Conservation (phyloP, 1,140 invertebrate genomes). For the Epicauta chinensis region DNA sequence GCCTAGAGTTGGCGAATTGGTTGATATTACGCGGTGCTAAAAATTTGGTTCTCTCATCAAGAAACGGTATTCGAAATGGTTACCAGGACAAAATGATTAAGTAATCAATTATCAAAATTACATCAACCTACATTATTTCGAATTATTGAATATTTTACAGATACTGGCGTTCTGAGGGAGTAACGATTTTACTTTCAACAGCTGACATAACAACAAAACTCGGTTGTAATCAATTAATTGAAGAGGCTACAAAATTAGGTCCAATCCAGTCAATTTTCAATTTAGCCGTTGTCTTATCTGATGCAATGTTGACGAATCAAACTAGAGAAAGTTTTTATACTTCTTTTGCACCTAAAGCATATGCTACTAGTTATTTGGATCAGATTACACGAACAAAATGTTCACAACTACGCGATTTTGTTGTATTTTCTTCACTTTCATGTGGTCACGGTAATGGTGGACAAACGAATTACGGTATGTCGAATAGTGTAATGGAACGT, state of each 20-base stretch:
- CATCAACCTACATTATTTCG: too few species aligned
- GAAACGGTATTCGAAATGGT: conserved; percentile 68
- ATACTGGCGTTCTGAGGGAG: conserved; percentile 52
- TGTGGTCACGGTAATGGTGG: conserved; percentile 84
- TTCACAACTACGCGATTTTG: conserved; percentile 43
- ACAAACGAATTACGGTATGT: conserved; percentile 79
- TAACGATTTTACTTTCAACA: conserved; percentile 45
- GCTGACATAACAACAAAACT: conserved; percentile 45
- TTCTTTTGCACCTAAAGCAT: conserved; percentile 48
- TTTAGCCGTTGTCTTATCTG: conserved; percentile 59
- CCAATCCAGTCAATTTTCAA: conserved; percentile 73
- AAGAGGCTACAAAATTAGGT: conserved; percentile 50
- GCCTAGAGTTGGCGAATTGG: too few species aligned
- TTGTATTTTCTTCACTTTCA: conserved; percentile 80
- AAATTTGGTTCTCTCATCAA: conserved; percentile 73
- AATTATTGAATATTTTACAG: conserved; percentile 13
- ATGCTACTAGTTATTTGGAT: conserved; percentile 44
- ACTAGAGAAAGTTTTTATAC: conserved; percentile 45
- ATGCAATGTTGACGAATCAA: conserved; percentile 41
- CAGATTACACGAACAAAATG: conserved; percentile 47
- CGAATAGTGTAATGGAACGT: conserved; percentile 66
- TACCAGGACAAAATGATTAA: conserved; percentile 65
- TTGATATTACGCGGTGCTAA: conserved; percentile 71
- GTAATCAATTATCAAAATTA: conserved; percentile 43
- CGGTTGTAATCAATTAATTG: conserved; percentile 52